These are phyloP conservation scores for Drosophila parvula DNA, from an alignment of 1,140 invertebrate genomes.

Conservation along the genomic window DNA sequence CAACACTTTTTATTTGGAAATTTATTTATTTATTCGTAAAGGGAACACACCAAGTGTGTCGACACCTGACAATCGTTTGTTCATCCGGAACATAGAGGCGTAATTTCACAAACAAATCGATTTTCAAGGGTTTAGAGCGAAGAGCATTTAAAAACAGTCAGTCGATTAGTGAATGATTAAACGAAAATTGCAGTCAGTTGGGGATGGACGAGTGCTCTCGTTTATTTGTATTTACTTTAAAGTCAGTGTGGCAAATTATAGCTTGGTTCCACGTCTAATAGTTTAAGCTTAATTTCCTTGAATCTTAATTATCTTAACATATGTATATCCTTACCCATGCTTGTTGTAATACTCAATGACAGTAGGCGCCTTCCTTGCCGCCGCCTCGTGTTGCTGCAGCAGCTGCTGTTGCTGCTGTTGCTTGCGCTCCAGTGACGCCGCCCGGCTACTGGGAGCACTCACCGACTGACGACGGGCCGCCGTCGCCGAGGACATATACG, in stretches of 20 bases:
- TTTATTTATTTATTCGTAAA: too few relatives aligned
- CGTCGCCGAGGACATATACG: constrained; percentile 66
- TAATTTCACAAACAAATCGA: constrained; percentile 15
- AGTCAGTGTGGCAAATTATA: not conserved
- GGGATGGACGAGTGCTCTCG: not conserved
- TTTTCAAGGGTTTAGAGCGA: not conserved
- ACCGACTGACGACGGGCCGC: constrained; percentile 69
- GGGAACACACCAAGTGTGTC: too few relatives aligned
- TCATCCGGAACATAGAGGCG: not conserved
- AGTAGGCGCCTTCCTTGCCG: constrained; percentile 46
- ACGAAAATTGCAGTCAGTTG: not conserved
- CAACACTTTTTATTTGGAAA: too few relatives aligned
- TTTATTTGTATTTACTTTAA: not conserved
- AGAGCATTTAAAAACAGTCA: constrained; percentile 5
- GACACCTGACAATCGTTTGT: constrained; percentile 2
- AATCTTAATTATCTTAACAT: not conserved
- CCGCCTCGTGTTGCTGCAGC: constrained; percentile 37
- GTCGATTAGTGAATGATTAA: not conserved
- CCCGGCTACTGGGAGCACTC: constrained; percentile 73
- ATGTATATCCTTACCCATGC: constrained; percentile 45
- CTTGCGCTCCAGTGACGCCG: constrained; percentile 75
- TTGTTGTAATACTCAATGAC: constrained; percentile 76
- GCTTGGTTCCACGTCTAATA: not conserved
- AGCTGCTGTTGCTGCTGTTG: constrained; percentile 52
- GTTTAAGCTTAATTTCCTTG: too few relatives aligned